A percentile compares a stretch with the other conserved stretches of the same genome.
phyloP scores from a whole-genome alignment of 2,113 vertebrate genomes.

The Megaceryle maxima region DNA sequence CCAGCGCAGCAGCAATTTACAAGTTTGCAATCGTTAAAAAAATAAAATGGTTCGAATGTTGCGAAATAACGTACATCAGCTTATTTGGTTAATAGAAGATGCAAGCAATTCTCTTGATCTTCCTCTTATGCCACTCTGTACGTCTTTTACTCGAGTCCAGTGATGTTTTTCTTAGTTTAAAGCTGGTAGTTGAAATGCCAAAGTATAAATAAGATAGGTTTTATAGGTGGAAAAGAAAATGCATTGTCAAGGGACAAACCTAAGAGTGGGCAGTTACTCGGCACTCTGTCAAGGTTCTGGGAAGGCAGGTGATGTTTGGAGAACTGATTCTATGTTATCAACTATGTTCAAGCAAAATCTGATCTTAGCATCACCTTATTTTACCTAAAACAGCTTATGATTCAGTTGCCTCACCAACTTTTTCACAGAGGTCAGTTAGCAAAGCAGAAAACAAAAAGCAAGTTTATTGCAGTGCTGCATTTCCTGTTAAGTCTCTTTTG shows the following conservation, averaged over 20 bases:
- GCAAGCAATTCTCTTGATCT: background rate
- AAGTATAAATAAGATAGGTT: background rate
- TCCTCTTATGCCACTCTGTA: background rate
- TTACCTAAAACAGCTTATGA: background rate
- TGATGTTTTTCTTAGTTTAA: background rate
- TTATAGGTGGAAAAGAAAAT: background rate
- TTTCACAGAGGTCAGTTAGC: background rate
- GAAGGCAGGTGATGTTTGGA: background rate
- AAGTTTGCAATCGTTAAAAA: background rate
- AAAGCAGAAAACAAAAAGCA: background rate
- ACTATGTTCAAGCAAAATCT: background rate
- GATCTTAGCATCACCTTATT: background rate
- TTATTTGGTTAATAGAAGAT: background rate
- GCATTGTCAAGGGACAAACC: background rate
- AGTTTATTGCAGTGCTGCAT: background rate
- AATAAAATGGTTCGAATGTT: background rate
- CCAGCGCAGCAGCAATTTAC: background rate
- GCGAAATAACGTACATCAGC: background rate
- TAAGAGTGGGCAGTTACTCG: background rate
- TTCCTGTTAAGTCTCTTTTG: background rate
- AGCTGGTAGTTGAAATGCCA: background rate
- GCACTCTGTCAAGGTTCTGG: background rate
- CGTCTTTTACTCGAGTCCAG: background rate
- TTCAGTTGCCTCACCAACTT: background rate
- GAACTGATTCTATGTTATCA: background rate